Conservation (phyloP, 2,797 vertebrate species). For the Chanos chanos region DNA sequence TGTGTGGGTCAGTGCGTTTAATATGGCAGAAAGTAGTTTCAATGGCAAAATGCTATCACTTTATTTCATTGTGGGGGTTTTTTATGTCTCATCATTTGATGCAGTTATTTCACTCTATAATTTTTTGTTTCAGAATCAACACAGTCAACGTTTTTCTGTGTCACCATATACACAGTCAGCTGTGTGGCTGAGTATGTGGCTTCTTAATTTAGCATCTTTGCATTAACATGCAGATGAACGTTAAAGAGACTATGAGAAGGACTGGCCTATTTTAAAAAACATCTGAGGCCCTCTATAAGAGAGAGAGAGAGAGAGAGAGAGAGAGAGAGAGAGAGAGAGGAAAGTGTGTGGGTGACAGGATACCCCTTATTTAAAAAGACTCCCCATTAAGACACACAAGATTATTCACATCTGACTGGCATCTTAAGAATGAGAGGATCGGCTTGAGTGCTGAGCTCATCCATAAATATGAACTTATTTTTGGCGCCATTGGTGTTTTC, state of each 20-base stretch:
- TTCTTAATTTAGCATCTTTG: too few relatives aligned
- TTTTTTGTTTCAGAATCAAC: too few relatives aligned
- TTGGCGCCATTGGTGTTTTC: neutral
- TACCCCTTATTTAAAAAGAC: neutral
- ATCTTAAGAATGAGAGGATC: neutral
- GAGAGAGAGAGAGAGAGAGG: too few relatives aligned
- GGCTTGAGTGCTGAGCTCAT: neutral
- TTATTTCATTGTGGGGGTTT: too few relatives aligned
- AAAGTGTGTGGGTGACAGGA: neutral
- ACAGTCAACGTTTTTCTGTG: too few relatives aligned
- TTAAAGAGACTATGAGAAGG: neutral
- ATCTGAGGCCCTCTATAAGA: neutral
- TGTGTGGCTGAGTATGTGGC: neutral
- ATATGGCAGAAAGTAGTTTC: too few relatives aligned
- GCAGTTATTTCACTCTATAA: too few relatives aligned
- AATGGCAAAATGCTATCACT: too few relatives aligned
- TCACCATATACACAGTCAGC: conserved; percentile 3
- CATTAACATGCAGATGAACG: neutral
- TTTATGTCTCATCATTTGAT: too few relatives aligned
- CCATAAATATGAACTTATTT: neutral
- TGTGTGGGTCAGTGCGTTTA: too few relatives aligned
- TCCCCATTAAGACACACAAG: too few relatives aligned
- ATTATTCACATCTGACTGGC: neutral
- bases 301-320: neutral
- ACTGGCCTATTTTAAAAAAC: conserved; percentile 1